Conservation (phyloP, 2,113 vertebrate species). For the Kobus ellipsiprymnus region DNA sequence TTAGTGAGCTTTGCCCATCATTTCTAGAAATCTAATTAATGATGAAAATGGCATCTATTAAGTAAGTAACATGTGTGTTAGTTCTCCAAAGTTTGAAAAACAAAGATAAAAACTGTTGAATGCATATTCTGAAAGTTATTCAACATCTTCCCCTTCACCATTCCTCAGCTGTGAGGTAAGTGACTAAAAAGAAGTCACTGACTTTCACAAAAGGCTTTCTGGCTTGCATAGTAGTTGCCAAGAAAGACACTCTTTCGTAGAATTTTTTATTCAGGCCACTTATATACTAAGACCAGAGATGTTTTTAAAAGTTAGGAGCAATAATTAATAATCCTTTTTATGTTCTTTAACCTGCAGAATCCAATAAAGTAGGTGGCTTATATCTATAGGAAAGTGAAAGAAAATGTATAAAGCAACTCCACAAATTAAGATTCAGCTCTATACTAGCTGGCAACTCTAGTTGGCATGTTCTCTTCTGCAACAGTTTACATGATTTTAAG, state of each 20-base stretch:
- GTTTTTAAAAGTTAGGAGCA: neutral
- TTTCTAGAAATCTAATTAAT: slow-evolving; percentile 24
- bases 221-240: neutral
- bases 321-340: neutral
- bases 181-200: neutral
- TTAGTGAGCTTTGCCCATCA: neutral
- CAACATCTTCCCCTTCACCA: neutral
- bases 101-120: neutral
- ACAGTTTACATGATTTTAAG: neutral
- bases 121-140: neutral
- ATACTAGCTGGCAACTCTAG: neutral
- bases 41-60: slow-evolving; percentile 5
- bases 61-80: neutral
- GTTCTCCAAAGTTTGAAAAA: neutral
- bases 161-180: neutral
- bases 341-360: neutral
- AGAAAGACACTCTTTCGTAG: neutral
- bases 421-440: neutral
- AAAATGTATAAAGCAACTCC: neutral
- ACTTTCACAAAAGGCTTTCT: neutral
- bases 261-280: neutral
- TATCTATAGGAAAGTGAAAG: neutral
- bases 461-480: neutral
- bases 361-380: neutral
- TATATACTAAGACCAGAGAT: neutral